Evolutionary conservation across 2,797 vertebrate species (phyloP).

Genomic region (Gadopsis marmoratus): DNA sequence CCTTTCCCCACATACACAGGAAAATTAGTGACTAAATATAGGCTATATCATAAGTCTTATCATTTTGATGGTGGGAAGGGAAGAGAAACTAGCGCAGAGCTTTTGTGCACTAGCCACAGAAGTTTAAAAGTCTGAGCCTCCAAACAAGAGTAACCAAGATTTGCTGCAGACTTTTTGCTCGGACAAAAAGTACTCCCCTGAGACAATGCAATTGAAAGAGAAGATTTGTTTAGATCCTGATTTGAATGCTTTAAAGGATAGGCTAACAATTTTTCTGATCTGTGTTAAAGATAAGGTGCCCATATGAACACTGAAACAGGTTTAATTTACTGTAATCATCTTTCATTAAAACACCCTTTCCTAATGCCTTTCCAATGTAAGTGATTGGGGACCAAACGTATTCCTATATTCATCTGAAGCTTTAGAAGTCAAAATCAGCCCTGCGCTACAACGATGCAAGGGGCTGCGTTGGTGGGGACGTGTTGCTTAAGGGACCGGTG

Average conservation of each 20-base stretch:
- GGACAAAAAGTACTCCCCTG: neutral
- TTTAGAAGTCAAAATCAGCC: neutral
- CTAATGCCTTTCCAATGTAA: neutral
- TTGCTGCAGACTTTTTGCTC: constrained; percentile 15
- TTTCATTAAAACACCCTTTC: neutral
- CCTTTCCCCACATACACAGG: constrained; percentile 20
- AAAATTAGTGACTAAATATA: constrained; percentile 41
- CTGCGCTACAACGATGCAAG: neutral
- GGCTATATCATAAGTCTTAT: constrained; percentile 17
- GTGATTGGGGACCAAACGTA: neutral
- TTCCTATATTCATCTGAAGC: neutral
- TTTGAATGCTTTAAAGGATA: neutral
- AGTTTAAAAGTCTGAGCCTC: constrained; percentile 20
- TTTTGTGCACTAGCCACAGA: constrained; percentile 1
- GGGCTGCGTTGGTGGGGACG: neutral
- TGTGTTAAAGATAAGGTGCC: neutral
- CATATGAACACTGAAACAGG: neutral
- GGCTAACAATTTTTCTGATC: neutral
- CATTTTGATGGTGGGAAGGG: constrained; percentile 6
- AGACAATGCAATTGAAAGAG: neutral
- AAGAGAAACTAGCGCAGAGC: neutral
- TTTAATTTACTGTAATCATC: neutral
- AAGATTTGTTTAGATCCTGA: neutral
- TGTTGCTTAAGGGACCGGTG: neutral
- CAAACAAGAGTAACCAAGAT: neutral